Percentiles rank a stretch among this genome's conserved stretches.
phyloP scores from a whole-genome alignment of 2,888 invertebrate genomes.

The Bimastos eiseni region DNA sequence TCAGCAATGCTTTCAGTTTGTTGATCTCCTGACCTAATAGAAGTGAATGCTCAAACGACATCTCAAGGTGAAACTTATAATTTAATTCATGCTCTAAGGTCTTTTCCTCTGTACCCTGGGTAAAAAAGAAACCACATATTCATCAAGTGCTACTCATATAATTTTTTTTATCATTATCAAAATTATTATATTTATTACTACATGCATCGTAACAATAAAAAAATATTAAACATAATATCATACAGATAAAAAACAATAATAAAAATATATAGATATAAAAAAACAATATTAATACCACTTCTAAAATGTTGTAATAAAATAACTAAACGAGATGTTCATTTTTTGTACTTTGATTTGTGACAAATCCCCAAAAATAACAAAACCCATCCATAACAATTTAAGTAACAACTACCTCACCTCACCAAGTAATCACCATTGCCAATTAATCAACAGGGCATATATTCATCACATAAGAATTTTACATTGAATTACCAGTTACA shows the following conservation, averaged over 20 bases:
- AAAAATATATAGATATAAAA: too few species aligned
- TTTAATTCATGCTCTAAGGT: not conserved
- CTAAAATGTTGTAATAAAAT: not conserved
- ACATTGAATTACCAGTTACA: not conserved
- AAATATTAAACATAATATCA: too few species aligned
- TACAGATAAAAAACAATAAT: too few species aligned
- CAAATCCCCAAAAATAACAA: not conserved
- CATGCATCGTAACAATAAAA: not conserved
- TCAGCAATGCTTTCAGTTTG: not conserved
- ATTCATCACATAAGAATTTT: not conserved
- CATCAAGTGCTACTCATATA: not conserved
- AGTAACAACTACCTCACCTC: not conserved
- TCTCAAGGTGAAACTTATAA: conserved; percentile 19
- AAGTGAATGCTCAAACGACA: not conserved
- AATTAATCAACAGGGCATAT: not conserved
- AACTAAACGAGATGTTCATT: not conserved
- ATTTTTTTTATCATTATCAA: not conserved
- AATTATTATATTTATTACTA: not conserved
- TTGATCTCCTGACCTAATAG: not conserved
- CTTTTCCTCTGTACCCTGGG: not conserved
- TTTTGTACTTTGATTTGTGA: not conserved
- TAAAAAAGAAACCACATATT: not conserved
- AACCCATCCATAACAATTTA: not conserved
- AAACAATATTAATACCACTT: not conserved
- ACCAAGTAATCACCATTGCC: not conserved